phyloP scores from a whole-genome alignment of 2,888 invertebrate genomes.

The Drosophila picticornis region DNA sequence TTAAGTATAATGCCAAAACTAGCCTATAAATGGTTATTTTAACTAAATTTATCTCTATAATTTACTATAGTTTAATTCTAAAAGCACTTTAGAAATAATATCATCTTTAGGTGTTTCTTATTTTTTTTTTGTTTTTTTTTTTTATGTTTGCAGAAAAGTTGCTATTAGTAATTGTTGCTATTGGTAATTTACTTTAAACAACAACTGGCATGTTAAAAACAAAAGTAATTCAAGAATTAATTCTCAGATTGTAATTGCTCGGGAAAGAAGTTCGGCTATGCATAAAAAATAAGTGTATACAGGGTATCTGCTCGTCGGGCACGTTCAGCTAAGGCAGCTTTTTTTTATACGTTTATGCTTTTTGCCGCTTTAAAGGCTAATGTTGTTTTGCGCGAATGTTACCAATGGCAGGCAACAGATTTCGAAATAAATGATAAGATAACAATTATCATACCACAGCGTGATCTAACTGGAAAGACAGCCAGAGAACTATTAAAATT shows the following conservation, averaged over 20 bases:
- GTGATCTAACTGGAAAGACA: conserved; percentile 7
- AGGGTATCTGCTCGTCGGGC: neutral
- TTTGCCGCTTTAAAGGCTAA: neutral
- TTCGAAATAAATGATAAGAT: conserved; percentile 70
- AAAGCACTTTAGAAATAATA: neutral
- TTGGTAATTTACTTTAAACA: too few relatives aligned
- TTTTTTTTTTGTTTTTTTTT: too few relatives aligned
- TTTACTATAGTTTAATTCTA: neutral
- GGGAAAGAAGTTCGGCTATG: neutral
- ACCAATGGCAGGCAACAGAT: conserved; percentile 39
- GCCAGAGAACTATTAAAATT: conserved; percentile 11
- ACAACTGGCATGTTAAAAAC: neutral
- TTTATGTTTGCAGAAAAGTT: too few relatives aligned
- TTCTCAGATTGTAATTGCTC: neutral
- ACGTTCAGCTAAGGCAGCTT: neutral
- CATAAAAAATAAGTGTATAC: neutral
- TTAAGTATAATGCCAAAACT: neutral
- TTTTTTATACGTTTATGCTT: neutral
- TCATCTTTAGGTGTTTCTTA: neutral
- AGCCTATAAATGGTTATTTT: too few relatives aligned
- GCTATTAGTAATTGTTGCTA: too few relatives aligned
- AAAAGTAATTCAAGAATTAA: neutral
- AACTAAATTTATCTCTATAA: too few relatives aligned
- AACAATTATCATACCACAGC: conserved; percentile 33
- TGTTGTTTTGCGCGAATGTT: conserved; percentile 10